Percentiles rank a stretch among this genome's conserved stretches.
These are phyloP conservation scores for Pentamera pediparva DNA, from an alignment of 53 echinoderm and acorn worm species.

Conservation along the genomic window DNA sequence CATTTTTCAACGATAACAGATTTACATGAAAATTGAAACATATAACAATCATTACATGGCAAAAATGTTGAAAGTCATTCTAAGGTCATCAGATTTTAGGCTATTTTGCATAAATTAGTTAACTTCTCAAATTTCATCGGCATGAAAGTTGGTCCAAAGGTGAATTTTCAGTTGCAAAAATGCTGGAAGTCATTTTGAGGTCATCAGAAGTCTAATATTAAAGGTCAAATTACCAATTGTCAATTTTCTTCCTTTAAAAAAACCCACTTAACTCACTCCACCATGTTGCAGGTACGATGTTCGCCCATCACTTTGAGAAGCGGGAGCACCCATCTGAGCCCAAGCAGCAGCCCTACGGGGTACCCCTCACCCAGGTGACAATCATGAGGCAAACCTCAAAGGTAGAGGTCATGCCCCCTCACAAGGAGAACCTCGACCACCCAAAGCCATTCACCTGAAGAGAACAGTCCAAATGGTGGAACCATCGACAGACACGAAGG, in stretches of 20 bases:
- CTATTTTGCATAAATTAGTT: too few species aligned
- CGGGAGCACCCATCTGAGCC: constrained; percentile 34
- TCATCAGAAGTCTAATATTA: neutral
- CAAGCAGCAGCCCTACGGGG: constrained; percentile 68
- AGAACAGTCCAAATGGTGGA: neutral
- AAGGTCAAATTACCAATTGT: neutral
- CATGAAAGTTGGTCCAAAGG: too few species aligned
- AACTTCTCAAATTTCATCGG: too few species aligned
- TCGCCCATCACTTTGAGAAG: constrained; percentile 66
- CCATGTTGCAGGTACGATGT: constrained; percentile 70
- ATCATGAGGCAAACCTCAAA: constrained; percentile 56
- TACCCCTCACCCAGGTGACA: constrained; percentile 78
- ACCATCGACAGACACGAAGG: too few species aligned
- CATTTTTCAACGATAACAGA: too few species aligned
- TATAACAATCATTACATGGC: too few species aligned
- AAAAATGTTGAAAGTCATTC: too few species aligned
- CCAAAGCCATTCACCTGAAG: constrained; percentile 85
- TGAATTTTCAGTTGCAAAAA: neutral
- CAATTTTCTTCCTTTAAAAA: neutral
- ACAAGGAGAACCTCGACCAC: constrained; percentile 57
- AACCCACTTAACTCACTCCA: neutral
- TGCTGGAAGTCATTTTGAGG: neutral
- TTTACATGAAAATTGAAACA: too few species aligned
- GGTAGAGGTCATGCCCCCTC: constrained; percentile 45
- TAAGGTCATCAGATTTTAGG: too few species aligned